phyloP scores from a whole-genome alignment of 2,797 vertebrate genomes.

The Parotocinclus haroldoi region DNA sequence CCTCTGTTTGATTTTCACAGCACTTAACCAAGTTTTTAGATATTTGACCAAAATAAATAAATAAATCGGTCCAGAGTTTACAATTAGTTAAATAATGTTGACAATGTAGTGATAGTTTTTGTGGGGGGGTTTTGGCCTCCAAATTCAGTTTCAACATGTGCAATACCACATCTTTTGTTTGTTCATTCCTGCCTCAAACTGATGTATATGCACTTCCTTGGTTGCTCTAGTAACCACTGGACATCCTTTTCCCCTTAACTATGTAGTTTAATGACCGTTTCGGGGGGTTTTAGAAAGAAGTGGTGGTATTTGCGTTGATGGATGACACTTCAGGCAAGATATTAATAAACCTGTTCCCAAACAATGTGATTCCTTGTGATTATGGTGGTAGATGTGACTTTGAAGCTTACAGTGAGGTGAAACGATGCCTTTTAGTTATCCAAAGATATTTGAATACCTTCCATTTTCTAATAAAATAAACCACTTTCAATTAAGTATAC shows the following conservation, averaged over 20 bases:
- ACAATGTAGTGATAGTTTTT: slow-evolving; percentile 6
- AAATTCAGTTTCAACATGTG: neutral
- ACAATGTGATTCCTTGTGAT: neutral
- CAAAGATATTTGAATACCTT: too few species aligned
- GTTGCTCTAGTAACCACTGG: slow-evolving; percentile 9
- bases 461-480: too few species aligned
- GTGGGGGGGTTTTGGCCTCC: neutral
- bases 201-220: slow-evolving; percentile 6
- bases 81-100: slow-evolving; percentile 12
- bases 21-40: slow-evolving; percentile 37
- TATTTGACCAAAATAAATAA: slow-evolving; percentile 24
- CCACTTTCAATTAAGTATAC: too few species aligned
- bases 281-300: slow-evolving; percentile 6
- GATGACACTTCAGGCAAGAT: slow-evolving; percentile 29
- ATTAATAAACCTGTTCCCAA: slow-evolving; percentile 41
- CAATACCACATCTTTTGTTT: slow-evolving; percentile 3
- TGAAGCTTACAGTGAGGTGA: too few species aligned
- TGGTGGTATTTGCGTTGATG: slow-evolving; percentile 5
- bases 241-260: neutral
- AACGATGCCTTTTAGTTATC: too few species aligned
- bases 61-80: slow-evolving; percentile 13
- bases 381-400: neutral
- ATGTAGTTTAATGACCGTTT: slow-evolving; percentile 26
- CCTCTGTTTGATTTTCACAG: neutral
- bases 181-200: slow-evolving; percentile 23